Evolutionary conservation across 1,140 invertebrate genomes (phyloP).

Genomic region (Drosophila novamexicana): DNA sequence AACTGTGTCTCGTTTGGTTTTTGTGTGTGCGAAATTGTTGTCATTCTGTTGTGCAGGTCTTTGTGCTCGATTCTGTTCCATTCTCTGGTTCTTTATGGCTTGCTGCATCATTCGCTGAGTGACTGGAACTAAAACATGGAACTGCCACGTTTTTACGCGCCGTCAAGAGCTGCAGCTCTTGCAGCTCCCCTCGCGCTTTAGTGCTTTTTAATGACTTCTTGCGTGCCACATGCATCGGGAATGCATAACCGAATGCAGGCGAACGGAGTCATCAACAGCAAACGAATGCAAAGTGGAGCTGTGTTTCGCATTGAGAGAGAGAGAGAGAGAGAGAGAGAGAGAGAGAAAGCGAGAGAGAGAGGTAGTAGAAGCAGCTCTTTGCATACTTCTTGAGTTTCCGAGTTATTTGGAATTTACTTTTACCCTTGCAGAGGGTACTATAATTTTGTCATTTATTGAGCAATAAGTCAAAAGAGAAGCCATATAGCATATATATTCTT

Average conservation of each 20-base stretch:
- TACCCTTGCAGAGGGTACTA: not conserved
- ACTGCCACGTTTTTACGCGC: conserved; percentile 47
- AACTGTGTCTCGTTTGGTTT: conserved; percentile 17
- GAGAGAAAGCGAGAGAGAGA: not conserved
- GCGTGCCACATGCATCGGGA: conserved; percentile 75
- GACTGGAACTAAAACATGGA: conserved; percentile 31
- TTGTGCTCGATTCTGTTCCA: conserved; percentile 5
- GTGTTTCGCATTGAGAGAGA: not conserved
- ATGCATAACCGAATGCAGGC: conserved; percentile 28
- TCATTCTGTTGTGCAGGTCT: conserved; percentile 49
- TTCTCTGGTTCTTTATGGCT: conserved; percentile 51
- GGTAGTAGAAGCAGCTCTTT: not conserved
- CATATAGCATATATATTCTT: too few species aligned
- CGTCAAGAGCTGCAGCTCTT: conserved; percentile 19
- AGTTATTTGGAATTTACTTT: conserved; percentile 8
- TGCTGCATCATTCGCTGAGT: conserved; percentile 52
- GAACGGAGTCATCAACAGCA: conserved; percentile 1
- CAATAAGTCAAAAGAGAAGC: too few species aligned
- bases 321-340: not conserved
- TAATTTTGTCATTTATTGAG: not conserved
- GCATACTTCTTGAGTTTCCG: not conserved
- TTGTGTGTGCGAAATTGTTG: conserved; percentile 55
- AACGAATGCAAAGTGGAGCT: conserved; percentile 27
- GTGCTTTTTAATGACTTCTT: conserved; percentile 73
- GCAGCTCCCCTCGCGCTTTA: conserved; percentile 51